Percentiles rank a stretch among this genome's conserved stretches.
Conservation (phyloP, 1,140 invertebrate species). For the Oryctes rhinoceros region DNA sequence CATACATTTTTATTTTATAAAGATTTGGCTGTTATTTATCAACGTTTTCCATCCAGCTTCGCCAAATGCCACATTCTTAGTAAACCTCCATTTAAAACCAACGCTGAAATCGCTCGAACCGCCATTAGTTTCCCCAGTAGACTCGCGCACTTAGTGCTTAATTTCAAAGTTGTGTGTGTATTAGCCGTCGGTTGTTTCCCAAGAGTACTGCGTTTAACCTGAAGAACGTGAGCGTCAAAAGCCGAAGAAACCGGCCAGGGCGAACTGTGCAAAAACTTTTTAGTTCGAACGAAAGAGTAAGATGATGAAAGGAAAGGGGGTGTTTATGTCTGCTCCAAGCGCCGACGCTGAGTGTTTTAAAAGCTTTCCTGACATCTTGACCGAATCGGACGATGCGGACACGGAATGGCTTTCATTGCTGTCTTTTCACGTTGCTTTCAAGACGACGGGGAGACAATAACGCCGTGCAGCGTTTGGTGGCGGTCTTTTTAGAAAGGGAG, state of each 20-base stretch:
- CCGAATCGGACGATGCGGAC: conserved; percentile 60
- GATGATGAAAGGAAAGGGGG: neutral
- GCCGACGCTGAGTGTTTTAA: conserved; percentile 55
- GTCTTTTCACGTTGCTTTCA: conserved; percentile 49
- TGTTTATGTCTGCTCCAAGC: conserved; percentile 16
- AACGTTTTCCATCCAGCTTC: no score
- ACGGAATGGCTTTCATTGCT: conserved; percentile 58
- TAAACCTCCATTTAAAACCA: no score
- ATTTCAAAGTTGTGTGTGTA: neutral
- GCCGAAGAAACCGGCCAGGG: neutral
- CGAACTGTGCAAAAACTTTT: neutral
- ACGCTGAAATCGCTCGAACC: no score
- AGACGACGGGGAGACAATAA: conserved; percentile 45
- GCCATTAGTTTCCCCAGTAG: no score
- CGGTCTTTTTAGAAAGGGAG: no score
- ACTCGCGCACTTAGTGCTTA: neutral
- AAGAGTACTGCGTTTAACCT: neutral
- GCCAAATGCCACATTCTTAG: no score
- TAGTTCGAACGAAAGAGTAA: neutral
- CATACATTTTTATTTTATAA: no score
- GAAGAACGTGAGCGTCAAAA: neutral
- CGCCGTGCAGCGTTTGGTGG: neutral
- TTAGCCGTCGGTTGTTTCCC: neutral
- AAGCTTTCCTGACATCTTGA: conserved; percentile 62
- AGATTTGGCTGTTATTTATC: no score